Evolutionary conservation across 2,113 vertebrate species (phyloP).

Genomic region (Mungos mungo): DNA sequence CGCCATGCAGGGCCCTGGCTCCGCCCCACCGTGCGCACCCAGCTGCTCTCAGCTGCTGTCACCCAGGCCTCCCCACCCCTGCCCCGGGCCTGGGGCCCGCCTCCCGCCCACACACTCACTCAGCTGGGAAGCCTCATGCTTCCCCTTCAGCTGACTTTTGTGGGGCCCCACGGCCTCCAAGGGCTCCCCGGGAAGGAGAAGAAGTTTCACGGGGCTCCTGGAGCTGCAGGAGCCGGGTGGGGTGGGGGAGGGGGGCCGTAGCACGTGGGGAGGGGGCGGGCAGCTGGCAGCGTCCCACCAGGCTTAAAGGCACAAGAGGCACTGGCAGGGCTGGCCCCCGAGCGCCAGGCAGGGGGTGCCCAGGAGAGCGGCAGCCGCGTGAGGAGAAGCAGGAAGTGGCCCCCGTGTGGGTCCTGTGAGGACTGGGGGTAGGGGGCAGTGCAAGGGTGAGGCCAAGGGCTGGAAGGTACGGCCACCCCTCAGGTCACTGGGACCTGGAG

Average conservation of each 20-base stretch:
- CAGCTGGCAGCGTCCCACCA: not conserved
- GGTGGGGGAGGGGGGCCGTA: fast-evolving
- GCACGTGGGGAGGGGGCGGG: too few species aligned
- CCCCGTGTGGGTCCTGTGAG: too few species aligned
- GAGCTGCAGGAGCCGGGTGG: not conserved
- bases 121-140: fast-evolving
- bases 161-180: fast-evolving
- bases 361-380: not conserved
- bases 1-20: not conserved
- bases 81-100: not conserved
- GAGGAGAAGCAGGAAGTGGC: too few species aligned
- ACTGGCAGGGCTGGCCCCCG: not conserved
- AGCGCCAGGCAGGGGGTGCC: not conserved
- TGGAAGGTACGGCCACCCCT: too few species aligned
- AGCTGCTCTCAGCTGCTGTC: not conserved
- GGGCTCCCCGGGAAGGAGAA: not conserved
- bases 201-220: not conserved
- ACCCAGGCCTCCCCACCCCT: not conserved
- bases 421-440: too few species aligned
- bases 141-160: not conserved
- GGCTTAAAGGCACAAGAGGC: not conserved
- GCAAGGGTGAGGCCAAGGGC: not conserved
- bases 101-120: not conserved
- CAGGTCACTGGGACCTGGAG: not conserved
- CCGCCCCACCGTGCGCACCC: fast-evolving